phyloP scores from a whole-genome alignment of 1,140 invertebrate species.

The Plodia interpunctella region DNA sequence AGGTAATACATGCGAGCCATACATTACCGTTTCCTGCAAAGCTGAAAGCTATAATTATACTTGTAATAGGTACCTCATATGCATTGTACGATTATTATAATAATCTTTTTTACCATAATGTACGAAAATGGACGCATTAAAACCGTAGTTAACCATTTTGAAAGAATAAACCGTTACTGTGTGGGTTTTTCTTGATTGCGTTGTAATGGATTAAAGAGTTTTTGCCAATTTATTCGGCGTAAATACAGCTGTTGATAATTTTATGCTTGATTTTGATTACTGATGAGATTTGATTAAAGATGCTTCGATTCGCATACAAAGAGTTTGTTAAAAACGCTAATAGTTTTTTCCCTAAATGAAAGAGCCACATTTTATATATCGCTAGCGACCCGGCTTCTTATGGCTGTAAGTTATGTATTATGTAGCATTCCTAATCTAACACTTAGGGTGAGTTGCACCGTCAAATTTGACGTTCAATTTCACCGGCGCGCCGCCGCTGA shows the following conservation, averaged over 20 bases:
- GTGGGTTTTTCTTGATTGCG: background rate
- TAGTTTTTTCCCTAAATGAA: too few relatives aligned
- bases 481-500: too few relatives aligned
- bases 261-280: background rate
- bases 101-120: background rate
- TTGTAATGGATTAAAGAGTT: constrained; percentile 1
- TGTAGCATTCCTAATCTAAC: too few relatives aligned
- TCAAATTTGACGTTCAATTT: too few relatives aligned
- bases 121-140: background rate
- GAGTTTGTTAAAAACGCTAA: too few relatives aligned
- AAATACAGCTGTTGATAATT: background rate
- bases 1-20: too few relatives aligned
- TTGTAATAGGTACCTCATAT: background rate
- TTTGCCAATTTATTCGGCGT: background rate
- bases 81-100: background rate
- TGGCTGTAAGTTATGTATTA: too few relatives aligned
- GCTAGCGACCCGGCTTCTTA: too few relatives aligned
- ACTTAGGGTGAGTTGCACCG: too few relatives aligned
- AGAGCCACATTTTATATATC: too few relatives aligned
- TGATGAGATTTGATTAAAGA: background rate
- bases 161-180: background rate
- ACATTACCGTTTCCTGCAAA: too few relatives aligned
- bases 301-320: too few relatives aligned
- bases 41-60: background rate
- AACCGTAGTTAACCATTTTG: background rate